Evolutionary conservation across 1,140 invertebrate genomes (phyloP).

Genomic region (Branchinecta lindahli): DNA sequence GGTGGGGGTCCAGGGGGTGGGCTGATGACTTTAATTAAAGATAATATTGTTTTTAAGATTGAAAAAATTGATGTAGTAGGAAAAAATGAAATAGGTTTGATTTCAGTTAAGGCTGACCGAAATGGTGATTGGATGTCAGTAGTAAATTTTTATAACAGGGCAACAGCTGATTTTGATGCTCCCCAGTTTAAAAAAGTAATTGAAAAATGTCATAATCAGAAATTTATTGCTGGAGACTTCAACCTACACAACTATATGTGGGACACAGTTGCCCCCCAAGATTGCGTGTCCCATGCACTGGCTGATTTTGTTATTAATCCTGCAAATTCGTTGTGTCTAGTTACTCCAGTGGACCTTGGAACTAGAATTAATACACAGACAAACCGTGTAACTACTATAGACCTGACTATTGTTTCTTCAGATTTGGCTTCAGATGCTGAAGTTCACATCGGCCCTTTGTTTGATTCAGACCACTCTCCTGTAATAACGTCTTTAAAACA

Average conservation of each 20-base stretch:
- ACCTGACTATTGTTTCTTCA: neutral
- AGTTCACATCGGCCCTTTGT: neutral
- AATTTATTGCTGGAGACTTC: neutral
- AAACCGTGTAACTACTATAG: neutral
- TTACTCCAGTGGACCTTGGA: neutral
- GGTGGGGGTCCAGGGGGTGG: too few species aligned
- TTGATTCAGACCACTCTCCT: neutral
- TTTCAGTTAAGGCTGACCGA: too few species aligned
- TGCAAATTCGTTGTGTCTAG: neutral
- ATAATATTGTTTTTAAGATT: too few species aligned
- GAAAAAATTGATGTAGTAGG: too few species aligned
- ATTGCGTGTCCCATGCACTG: neutral
- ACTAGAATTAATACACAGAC: neutral
- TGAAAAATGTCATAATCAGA: too few species aligned
- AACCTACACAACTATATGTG: constrained; percentile 1
- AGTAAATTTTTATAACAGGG: too few species aligned
- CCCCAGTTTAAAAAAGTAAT: too few species aligned
- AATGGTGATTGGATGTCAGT: too few species aligned
- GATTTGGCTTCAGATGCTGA: neutral
- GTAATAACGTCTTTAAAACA: neutral
- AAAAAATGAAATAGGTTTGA: too few species aligned
- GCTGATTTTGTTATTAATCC: neutral
- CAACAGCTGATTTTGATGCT: too few species aligned
- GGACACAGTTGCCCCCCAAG: neutral
- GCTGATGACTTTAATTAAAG: too few species aligned